Base-by-base conservation (phyloP, 2,797 vertebrate species). In the Poecile montanus region DNA sequence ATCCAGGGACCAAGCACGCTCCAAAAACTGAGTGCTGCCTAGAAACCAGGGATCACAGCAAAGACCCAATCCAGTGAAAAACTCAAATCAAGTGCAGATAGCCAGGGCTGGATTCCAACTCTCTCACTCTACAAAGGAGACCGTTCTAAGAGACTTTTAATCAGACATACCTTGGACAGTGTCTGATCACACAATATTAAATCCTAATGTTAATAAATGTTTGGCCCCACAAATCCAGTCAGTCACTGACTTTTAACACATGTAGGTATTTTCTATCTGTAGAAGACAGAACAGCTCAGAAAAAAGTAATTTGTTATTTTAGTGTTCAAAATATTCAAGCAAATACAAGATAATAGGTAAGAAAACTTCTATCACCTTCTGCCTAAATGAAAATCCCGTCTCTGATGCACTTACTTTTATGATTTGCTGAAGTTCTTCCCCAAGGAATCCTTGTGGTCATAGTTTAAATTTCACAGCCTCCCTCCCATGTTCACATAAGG, bases 1-100 rank as follows among this genome's bases (percentile, higher is more conserved):
- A 21, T 20, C 10, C 44, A 66, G 74, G 85, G 42, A 62, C 36
- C 13, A 70, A 30, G n/a, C 51, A 40, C 0, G 0, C 32, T 56
- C 54, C 63, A 74, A 32, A 0, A 4, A 32, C 32, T 47, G 26
- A 75, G 48, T 14, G 44, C 48, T 74, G 66, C 63, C 60, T 53
- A 36, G 42, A 82, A 76, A 66, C 19, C 32, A 83, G 36, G 45
- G 54, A 58, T 2, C 2, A 79, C 3, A 84, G 57, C 36, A 85
- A 60, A 65, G 63, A 65, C 17, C 13, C 20, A 47, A 7, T 7
- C 61, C 79, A 72, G 36, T 42, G n/a, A 78, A 57, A 54, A n/a
- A n/a, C 61, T 61, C 66, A 80, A 56, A 76, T 19, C 1, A 0
- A 87, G 21, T 19, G 32, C 27, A 79, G 40, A 48, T 13, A 79